phyloP scores from a whole-genome alignment of 2,113 vertebrate genomes.

The Morone saxatilis region DNA sequence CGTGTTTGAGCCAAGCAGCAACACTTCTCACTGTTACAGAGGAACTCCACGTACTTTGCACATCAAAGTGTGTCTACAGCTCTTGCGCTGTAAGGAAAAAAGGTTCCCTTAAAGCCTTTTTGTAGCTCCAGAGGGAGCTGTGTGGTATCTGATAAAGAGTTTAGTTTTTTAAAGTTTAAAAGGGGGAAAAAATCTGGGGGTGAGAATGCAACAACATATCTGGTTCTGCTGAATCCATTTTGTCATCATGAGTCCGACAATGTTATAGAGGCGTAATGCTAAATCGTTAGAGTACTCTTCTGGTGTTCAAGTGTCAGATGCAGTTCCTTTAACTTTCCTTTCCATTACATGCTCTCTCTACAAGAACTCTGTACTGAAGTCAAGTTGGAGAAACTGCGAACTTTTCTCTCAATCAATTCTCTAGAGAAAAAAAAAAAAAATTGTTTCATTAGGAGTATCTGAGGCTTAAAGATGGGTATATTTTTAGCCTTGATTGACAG shows the following conservation, averaged over 20 bases:
- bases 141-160: neutral
- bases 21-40: neutral
- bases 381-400: neutral
- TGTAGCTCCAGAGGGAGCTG: neutral
- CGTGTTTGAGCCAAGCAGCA: neutral
- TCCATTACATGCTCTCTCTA: neutral
- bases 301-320: neutral
- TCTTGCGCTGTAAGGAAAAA: no score
- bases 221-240: neutral
- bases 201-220: neutral
- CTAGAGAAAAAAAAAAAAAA: neutral
- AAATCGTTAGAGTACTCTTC: no score
- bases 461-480: neutral
- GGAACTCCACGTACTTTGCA: neutral
- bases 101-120: neutral
- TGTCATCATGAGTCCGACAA: no score
- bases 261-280: no score
- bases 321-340: neutral
- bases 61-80: neutral
- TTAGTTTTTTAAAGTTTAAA: no score
- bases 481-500: slow-evolving; percentile 42
- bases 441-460: neutral
- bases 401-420: neutral
- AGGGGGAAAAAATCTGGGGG: neutral
- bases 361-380: neutral